These are phyloP conservation scores for Mesoclemmys tuberculata DNA, from an alignment of 2,113 vertebrate species.

Conservation along the genomic window DNA sequence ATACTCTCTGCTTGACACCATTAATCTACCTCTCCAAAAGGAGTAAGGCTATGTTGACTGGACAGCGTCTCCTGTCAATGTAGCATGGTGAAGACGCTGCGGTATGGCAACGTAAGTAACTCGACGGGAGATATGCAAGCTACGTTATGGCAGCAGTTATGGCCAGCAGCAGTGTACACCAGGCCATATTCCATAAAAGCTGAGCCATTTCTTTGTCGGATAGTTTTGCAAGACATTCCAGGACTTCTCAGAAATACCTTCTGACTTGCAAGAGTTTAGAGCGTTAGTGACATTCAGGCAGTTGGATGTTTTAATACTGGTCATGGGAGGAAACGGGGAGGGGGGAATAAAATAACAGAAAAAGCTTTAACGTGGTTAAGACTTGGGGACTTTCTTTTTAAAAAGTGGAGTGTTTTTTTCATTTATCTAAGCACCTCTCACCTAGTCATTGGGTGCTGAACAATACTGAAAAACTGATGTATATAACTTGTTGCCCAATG, in stretches of 20 bases:
- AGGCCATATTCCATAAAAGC: neutral
- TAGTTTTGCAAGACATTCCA: neutral
- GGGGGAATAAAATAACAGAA: neutral
- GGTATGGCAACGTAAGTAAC: no score
- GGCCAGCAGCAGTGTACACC: no score
- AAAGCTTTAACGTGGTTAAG: neutral
- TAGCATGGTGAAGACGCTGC: no score
- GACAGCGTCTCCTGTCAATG: no score
- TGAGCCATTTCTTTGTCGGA: neutral
- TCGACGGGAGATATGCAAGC: no score
- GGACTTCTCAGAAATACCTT: neutral
- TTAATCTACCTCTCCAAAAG: no score
- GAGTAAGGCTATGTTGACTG: no score
- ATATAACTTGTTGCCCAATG: slow-evolving; percentile 47
- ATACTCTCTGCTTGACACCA: no score
- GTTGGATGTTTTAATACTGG: neutral
- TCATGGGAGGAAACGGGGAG: neutral
- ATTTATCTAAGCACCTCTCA: slow-evolving; percentile 8
- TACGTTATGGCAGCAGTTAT: no score
- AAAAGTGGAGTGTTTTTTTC: neutral
- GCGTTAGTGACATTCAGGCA: neutral
- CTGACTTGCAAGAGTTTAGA: slow-evolving; percentile 11
- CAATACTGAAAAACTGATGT: slow-evolving; percentile 51
- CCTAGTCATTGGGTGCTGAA: slow-evolving; percentile 33
- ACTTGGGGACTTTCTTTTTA: neutral